Evolutionary conservation across 2,888 invertebrate genomes (phyloP), one percentile per base, ranked within the genome.

Genomic region (Sesia apiformis): DNA sequence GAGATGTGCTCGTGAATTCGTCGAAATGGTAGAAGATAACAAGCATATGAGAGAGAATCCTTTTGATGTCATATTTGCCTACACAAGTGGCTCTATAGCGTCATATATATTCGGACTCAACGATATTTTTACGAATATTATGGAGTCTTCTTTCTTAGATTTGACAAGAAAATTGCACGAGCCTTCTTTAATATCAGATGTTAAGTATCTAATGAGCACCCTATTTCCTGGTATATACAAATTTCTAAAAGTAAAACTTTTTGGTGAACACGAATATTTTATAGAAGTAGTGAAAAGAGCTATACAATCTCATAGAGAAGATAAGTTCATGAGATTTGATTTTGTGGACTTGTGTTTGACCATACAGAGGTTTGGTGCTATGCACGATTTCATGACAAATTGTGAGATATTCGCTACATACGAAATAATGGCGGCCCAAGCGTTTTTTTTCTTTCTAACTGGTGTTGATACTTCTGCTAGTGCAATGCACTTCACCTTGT

Each of bases 381-480:
- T 82, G 67, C 65, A 60, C n/a, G 84, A 84, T 41, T 46, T 53
- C 0, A 51, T 56, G 0, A 78, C 79, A 3, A 75, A 73, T 0
- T 81, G 67, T 55, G 66, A 77, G 54, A 42, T 83, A 5, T 63
- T 72, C 3, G 73, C 77, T 0, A 73, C 79, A 4, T 78, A 76
- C 52, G 78, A 81, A 63, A 8, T 84, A 1, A 49, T 88, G 39
- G 80, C 84, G 3, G 82, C 86, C 3, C 88, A 90, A 62, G 83
- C 84, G 0, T 84, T 90, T 53, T 78, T 88, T 58, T 90, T 90
- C 56, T 87, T 87, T 43, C 56, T 85, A 41, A 89, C 86, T 41
- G 90, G 90, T 0, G 76, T 80, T 3, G 89, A 90, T 51, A 83
- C 87, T 0, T 76, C 84, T 5, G 84, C 88, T 1, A 79, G 70